These are phyloP conservation scores for Ariopsis seemanni DNA, from an alignment of 2,113 vertebrate species.

Conservation along the genomic window DNA sequence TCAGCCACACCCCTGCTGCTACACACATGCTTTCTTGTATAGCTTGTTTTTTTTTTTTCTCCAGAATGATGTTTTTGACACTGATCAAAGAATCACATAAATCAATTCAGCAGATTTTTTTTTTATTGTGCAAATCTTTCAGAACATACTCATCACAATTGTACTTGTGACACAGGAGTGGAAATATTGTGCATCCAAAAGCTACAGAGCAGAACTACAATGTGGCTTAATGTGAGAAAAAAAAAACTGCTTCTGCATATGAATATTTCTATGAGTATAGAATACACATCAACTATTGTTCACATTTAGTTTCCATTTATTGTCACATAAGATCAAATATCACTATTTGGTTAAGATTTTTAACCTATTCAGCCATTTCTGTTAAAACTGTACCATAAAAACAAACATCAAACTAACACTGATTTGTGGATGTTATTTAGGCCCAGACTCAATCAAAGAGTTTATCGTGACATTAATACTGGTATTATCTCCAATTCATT, in stretches of 20 bases:
- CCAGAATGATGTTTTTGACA: background rate
- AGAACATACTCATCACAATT: background rate
- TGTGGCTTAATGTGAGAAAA: background rate
- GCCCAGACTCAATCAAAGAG: background rate
- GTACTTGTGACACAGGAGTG: background rate
- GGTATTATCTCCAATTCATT: background rate
- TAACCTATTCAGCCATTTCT: background rate
- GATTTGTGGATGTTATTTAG: background rate
- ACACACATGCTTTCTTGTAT: background rate
- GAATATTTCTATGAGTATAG: background rate
- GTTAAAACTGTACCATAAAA: background rate
- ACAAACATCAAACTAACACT: background rate
- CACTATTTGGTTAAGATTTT: too few species aligned
- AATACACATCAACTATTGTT: background rate
- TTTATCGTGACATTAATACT: background rate
- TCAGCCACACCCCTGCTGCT: background rate
- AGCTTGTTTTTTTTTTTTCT: background rate
- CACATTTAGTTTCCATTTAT: background rate
- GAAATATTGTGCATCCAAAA: background rate
- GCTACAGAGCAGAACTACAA: background rate
- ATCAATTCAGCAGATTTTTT: background rate
- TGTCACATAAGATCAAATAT: background rate
- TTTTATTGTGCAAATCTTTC: background rate
- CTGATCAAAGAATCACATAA: background rate
- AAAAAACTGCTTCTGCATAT: too few species aligned